Conservation (phyloP, 2,797 vertebrate genomes). For the Alcedo atthis region DNA sequence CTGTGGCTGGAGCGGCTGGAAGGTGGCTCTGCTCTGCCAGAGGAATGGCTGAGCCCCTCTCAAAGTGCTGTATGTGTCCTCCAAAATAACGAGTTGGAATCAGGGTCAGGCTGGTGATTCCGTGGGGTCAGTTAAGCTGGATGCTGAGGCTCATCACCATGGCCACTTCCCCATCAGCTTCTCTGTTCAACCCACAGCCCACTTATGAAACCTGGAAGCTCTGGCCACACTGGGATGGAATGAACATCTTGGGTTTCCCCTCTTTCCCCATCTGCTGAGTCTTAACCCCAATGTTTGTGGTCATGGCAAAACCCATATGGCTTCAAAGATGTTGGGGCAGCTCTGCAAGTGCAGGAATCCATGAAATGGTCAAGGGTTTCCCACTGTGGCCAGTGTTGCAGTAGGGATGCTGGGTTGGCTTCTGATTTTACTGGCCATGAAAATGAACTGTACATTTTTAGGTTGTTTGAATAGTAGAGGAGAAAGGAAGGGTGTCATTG, state of each 20-base stretch:
- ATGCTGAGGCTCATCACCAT: not conserved
- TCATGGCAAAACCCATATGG: fast-evolving
- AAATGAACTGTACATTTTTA: not conserved
- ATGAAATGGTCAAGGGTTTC: fast-evolving
- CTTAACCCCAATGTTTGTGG: fast-evolving
- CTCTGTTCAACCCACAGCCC: not conserved
- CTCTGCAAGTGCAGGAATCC: not conserved
- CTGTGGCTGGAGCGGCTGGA: not conserved
- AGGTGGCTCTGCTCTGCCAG: not conserved
- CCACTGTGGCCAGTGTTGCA: not conserved
- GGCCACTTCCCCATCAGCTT: not conserved
- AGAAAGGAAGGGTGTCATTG: not conserved
- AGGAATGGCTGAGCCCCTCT: not conserved
- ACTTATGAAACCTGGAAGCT: not conserved
- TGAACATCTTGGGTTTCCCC: not conserved
- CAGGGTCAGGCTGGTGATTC: not conserved
- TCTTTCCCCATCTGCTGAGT: not conserved
- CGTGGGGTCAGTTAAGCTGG: not conserved
- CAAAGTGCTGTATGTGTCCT: not conserved
- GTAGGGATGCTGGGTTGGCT: not conserved
- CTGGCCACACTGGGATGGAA: not conserved
- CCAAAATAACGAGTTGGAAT: not conserved
- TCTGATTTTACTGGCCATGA: not conserved
- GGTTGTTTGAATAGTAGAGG: not conserved
- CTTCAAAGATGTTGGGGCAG: not conserved